Evolutionary conservation across 2,797 vertebrate species (phyloP).

Genomic region (Lepilemur septentrionalis): DNA sequence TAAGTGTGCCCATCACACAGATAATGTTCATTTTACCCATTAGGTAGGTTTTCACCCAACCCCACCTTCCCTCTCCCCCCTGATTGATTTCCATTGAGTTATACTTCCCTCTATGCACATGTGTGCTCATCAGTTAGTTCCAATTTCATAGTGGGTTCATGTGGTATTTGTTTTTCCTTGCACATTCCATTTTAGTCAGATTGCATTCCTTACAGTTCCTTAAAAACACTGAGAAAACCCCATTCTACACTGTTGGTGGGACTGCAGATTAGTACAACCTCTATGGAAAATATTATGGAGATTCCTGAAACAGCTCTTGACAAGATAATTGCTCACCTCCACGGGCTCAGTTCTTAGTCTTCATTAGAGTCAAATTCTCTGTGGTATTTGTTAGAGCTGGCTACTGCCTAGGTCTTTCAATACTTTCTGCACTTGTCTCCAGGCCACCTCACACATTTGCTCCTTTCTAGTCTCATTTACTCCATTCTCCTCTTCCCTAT

Average conservation of each 20-base stretch:
- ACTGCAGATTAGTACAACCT: too few species aligned
- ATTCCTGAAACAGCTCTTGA: neutral
- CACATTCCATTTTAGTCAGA: neutral
- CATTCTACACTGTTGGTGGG: too few species aligned
- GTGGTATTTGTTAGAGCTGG: neutral
- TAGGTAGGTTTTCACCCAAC: too few species aligned
- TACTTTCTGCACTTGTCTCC: neutral
- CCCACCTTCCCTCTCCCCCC: too few species aligned
- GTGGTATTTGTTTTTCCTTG: too few species aligned
- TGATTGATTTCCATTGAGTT: too few species aligned
- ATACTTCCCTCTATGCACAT: too few species aligned
- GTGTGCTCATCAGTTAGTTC: too few species aligned
- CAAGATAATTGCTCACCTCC: neutral
- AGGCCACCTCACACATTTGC: neutral
- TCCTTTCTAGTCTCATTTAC: neutral
- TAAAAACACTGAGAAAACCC: neutral
- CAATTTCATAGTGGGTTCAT: too few species aligned
- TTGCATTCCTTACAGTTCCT: neutral
- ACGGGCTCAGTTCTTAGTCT: neutral
- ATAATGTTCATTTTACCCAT: too few species aligned
- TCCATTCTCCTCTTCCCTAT: neutral
- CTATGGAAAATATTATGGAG: too few species aligned
- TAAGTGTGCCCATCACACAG: too few species aligned
- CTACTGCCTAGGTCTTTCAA: neutral
- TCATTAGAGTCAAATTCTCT: neutral